Percentiles rank a stretch among this genome's conserved stretches.
These are phyloP conservation scores for Megaustenia siamemsis DNA, from an alignment of 2,888 invertebrate genomes.

Conservation along the genomic window DNA sequence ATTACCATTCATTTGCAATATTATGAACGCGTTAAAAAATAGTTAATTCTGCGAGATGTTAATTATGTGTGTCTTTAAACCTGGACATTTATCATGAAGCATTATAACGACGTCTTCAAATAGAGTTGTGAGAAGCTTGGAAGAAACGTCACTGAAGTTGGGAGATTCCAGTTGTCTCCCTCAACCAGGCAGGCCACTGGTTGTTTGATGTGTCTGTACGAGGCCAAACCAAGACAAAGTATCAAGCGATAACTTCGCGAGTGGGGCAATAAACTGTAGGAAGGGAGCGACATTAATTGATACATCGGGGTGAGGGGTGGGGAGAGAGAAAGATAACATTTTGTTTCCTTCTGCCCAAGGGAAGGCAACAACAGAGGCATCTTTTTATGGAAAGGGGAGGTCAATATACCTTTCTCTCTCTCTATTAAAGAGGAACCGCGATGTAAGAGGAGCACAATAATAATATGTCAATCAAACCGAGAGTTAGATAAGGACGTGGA, in stretches of 20 bases:
- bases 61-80: too few species aligned
- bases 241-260: too few species aligned
- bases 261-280: neutral
- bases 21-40: too few species aligned
- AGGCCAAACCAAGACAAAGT: too few species aligned
- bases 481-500: neutral
- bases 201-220: too few species aligned
- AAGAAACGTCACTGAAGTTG: neutral
- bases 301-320: neutral
- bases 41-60: too few species aligned
- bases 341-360: too few species aligned
- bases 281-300: neutral
- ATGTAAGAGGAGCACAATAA: neutral
- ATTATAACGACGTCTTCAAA: too few species aligned
- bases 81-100: too few species aligned
- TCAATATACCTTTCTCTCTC: neutral
- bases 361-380: too few species aligned
- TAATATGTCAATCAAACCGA: slow-evolving; percentile 30
- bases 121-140: neutral
- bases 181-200: too few species aligned
- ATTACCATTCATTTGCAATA: too few species aligned
- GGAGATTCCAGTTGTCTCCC: neutral
- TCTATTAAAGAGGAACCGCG: neutral
- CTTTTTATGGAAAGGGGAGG: neutral
- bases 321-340: neutral